Conservation (phyloP, 1,140 invertebrate genomes). For the Charaxes varanes region DNA sequence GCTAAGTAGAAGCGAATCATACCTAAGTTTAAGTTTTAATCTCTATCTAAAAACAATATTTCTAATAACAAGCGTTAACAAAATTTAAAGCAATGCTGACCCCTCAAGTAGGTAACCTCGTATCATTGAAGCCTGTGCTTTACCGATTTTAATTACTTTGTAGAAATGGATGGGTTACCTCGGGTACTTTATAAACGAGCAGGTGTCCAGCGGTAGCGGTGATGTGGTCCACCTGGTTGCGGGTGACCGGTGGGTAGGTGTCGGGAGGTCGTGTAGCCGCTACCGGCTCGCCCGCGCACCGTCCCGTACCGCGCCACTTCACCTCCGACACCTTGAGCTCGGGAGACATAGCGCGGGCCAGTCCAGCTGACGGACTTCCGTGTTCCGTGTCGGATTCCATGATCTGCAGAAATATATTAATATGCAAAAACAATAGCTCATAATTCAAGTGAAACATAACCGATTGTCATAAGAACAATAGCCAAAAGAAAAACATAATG, state of each 20-base stretch:
- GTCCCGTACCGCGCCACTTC: slow-evolving; percentile 76
- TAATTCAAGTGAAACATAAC: no score
- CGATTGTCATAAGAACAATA: no score
- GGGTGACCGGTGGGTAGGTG: slow-evolving; percentile 83
- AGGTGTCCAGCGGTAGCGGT: slow-evolving; percentile 86
- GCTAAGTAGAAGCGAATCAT: no score
- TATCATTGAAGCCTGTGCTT: no score
- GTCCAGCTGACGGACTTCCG: slow-evolving; percentile 73
- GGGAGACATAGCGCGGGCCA: slow-evolving; percentile 76
- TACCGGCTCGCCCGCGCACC: slow-evolving; percentile 76
- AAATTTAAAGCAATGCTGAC: no score
- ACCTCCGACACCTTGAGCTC: slow-evolving; percentile 79
- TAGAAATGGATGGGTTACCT: slow-evolving; percentile 70
- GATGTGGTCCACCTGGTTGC: slow-evolving; percentile 90
- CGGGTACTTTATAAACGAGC: slow-evolving; percentile 85
- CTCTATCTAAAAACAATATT: no score
- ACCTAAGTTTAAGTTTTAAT: no score
- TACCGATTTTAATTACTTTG: no score
- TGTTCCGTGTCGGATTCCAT: slow-evolving; percentile 65
- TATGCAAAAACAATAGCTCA: no score
- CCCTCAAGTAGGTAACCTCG: no score
- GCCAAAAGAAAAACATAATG: no score
- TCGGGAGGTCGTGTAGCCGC: slow-evolving; percentile 73
- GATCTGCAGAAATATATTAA: slow-evolving; percentile 66
- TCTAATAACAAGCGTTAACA: no score